Conservation (phyloP, 2,888 invertebrate genomes). For the Suillia variegata region DNA sequence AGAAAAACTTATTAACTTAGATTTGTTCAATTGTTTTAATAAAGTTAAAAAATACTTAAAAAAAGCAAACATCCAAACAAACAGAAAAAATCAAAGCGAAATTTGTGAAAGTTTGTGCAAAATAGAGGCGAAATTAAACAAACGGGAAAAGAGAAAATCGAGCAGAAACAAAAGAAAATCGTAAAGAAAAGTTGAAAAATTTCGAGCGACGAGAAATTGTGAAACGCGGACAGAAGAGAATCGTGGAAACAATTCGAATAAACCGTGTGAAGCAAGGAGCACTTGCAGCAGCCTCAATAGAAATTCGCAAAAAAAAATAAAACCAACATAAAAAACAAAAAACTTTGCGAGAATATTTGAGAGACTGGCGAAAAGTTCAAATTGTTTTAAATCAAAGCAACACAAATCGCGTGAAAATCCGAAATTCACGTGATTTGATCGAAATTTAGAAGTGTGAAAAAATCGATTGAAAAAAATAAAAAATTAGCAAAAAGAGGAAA, state of each 20-base stretch:
- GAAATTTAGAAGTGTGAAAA: slow-evolving; percentile 35
- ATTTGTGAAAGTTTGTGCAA: background rate
- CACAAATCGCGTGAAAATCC: background rate
- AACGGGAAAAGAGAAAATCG: no score
- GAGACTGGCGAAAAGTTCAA: background rate
- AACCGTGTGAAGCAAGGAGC: background rate
- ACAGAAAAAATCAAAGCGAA: slow-evolving; percentile 11
- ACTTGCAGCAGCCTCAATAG: no score
- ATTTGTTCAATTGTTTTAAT: no score
- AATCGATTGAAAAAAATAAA: slow-evolving; percentile 16
- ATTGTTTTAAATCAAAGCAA: background rate
- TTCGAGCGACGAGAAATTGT: slow-evolving; percentile 3
- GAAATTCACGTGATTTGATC: slow-evolving; percentile 4
- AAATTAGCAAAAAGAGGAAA: slow-evolving; percentile 2
- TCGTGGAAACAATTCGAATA: background rate
- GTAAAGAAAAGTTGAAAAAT: no score
- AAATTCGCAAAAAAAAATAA: background rate
- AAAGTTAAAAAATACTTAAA: no score
- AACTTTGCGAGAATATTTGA: background rate
- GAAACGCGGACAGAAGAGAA: background rate
- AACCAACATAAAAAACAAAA: background rate
- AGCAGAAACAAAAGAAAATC: no score
- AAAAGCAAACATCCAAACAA: no score
- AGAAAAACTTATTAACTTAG: no score
- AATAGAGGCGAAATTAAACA: no score